phyloP scores from a whole-genome alignment of 2,113 vertebrate species.

The Odocoileus hemionus region DNA sequence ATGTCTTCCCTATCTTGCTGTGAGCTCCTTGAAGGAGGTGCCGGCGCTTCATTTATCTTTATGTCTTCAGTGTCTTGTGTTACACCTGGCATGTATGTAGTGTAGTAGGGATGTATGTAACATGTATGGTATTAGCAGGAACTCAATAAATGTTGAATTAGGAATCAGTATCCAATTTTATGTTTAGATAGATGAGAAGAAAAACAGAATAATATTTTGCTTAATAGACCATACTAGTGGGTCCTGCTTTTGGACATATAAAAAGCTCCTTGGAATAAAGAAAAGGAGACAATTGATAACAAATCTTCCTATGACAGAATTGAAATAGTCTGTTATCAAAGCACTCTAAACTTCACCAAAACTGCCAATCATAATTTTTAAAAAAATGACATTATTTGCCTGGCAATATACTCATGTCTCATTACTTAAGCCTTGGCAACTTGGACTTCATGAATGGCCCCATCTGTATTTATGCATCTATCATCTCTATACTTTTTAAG shows the following conservation, averaged over 20 bases:
- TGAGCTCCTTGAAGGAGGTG: background rate
- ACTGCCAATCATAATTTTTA: background rate
- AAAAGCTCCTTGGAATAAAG: background rate
- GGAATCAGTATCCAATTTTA: background rate
- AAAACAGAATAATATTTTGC: background rate
- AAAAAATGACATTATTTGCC: background rate
- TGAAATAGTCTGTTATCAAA: background rate
- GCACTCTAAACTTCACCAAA: background rate
- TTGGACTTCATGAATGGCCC: background rate
- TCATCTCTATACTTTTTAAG: background rate
- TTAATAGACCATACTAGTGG: background rate
- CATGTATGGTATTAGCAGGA: background rate
- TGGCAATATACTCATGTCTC: background rate
- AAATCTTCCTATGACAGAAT: background rate
- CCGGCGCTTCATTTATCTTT: background rate
- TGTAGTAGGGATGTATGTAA: background rate
- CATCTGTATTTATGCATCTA: background rate
- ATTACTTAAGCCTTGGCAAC: background rate
- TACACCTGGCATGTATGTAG: background rate
- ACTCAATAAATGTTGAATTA: background rate
- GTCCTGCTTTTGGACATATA: background rate
- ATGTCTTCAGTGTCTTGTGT: background rate
- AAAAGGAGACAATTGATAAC: background rate
- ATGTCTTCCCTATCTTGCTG: background rate
- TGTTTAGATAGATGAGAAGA: background rate